Percentiles rank a stretch among this genome's conserved stretches.
phyloP scores from a whole-genome alignment of 1,140 invertebrate genomes.

The Brachionus calyciflorus region DNA sequence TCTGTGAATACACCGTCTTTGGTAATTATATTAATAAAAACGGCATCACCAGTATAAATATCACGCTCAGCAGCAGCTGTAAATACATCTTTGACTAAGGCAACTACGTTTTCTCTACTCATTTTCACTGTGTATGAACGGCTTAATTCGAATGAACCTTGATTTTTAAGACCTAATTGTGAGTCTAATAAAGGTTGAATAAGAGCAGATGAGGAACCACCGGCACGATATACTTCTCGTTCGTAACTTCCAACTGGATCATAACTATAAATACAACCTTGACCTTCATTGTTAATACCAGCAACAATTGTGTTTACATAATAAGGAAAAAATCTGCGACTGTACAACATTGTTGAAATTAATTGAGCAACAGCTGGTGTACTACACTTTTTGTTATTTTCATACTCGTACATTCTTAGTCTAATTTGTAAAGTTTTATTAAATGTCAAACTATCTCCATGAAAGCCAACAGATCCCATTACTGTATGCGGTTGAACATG shows the following conservation, averaged over 20 bases:
- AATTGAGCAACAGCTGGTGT: conserved; percentile 88
- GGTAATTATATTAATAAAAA: conserved; percentile 83
- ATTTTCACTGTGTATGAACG: conserved; percentile 20
- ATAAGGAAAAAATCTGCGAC: conserved; percentile 96
- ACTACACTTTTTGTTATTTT: conserved; percentile 88
- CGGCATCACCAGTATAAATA: conserved; percentile 89
- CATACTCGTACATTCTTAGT: conserved; percentile 81
- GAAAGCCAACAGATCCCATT: conserved; percentile 42
- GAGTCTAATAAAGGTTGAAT: conserved; percentile 66
- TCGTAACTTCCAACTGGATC: conserved; percentile 94
- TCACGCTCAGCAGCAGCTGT: conserved; percentile 94
- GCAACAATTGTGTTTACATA: conserved; percentile 92
- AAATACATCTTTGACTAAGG: conserved; percentile 87
- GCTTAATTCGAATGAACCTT: conserved; percentile 64
- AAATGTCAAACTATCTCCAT: conserved; percentile 67
- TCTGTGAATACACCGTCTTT: conserved; percentile 68
- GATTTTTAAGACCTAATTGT: conserved; percentile 70
- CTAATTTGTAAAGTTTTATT: conserved; percentile 44
- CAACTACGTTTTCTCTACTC: conserved; percentile 73
- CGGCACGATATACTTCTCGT: conserved; percentile 72
- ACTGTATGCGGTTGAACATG: conserved; percentile 55
- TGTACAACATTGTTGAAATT: conserved; percentile 90
- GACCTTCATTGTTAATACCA: conserved; percentile 71
- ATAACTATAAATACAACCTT: conserved; percentile 88
- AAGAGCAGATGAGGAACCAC: conserved; percentile 68